Evolutionary conservation across 1,140 invertebrate species (phyloP).

Genomic region (Maconellicoccus hirsutus): DNA sequence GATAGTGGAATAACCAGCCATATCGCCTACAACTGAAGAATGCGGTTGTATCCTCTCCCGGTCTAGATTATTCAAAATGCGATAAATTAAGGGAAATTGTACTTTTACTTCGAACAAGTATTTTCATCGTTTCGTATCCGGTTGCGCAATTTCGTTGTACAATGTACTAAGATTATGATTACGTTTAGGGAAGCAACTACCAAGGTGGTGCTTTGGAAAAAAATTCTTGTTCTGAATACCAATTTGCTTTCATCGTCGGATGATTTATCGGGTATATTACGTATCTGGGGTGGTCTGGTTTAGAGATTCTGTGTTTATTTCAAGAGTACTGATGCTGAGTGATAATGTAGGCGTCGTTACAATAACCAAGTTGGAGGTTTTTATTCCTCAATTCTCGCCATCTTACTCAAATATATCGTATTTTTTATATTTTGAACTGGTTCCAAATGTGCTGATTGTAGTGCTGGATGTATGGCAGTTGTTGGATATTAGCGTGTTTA

Average conservation of each 20-base stretch:
- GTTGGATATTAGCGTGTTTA: not conserved
- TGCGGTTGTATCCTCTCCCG: not conserved
- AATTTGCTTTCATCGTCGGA: not conserved
- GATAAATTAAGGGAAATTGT: not conserved
- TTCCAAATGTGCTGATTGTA: not conserved
- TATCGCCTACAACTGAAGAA: constrained; percentile 4
- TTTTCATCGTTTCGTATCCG: not conserved
- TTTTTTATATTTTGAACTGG: not conserved
- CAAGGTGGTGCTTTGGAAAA: not conserved
- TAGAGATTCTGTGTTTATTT: not conserved
- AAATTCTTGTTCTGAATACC: not conserved
- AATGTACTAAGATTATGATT: not conserved
- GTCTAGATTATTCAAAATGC: not conserved
- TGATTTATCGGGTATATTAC: not conserved
- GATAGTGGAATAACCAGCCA: not conserved
- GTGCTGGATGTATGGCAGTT: not conserved
- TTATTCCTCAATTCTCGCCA: not conserved
- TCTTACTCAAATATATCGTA: not conserved
- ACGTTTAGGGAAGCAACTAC: too few relatives aligned
- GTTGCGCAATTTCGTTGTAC: not conserved
- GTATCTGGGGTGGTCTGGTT: not conserved
- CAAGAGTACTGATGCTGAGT: not conserved
- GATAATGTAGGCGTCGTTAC: not conserved
- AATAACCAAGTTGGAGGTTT: too few relatives aligned
- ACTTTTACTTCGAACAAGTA: not conserved